phyloP scores from a whole-genome alignment of 1,140 invertebrate genomes.

The Pollicipes pollicipes region DNA sequence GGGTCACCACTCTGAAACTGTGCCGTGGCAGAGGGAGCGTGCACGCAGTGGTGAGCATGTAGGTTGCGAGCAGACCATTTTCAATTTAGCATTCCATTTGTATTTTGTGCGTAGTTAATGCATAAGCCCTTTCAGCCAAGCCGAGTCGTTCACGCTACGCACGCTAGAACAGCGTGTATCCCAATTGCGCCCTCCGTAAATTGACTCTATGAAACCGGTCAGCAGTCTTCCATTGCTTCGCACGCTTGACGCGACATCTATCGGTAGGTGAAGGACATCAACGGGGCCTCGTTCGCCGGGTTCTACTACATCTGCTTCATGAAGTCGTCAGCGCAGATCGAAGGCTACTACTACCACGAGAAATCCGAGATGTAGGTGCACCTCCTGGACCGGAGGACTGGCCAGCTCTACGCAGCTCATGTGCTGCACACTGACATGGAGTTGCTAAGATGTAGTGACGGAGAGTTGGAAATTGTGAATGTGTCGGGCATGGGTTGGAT shows the following conservation, averaged over 20 bases:
- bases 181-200: too few species aligned
- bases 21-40: too few species aligned
- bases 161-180: too few species aligned
- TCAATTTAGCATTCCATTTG: too few species aligned
- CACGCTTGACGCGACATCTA: too few species aligned
- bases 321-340: constrained; percentile 81
- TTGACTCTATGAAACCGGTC: background rate
- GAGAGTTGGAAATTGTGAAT: constrained; percentile 8
- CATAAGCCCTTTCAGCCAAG: too few species aligned
- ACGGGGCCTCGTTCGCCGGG: constrained; percentile 88
- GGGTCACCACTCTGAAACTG: too few species aligned
- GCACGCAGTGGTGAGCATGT: too few species aligned
- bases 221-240: too few species aligned
- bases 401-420: background rate
- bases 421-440: background rate
- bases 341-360: constrained; percentile 92
- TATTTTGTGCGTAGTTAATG: too few species aligned
- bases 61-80: too few species aligned
- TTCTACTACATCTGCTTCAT: constrained; percentile 98
- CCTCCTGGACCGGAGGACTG: background rate
- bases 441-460: constrained; percentile 6
- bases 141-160: too few species aligned
- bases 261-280: constrained; percentile 57
- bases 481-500: background rate
- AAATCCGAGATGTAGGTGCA: constrained; percentile 82